Evolutionary conservation across 2,797 vertebrate genomes (phyloP).

Genomic region (Tokudaia muenninki): DNA sequence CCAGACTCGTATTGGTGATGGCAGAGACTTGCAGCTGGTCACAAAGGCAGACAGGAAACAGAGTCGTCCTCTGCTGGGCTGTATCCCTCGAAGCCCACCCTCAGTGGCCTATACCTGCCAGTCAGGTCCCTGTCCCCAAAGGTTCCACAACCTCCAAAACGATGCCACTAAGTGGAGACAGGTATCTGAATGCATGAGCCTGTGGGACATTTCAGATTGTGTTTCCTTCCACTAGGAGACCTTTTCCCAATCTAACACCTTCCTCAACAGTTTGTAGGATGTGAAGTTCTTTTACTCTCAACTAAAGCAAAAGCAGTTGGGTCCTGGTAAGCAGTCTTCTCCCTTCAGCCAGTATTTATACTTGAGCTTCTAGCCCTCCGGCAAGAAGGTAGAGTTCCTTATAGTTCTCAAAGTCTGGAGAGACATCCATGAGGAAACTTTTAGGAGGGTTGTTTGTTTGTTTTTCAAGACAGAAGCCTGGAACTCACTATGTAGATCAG

Average conservation of each 20-base stretch:
- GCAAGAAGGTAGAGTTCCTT: not conserved
- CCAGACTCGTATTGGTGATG: not conserved
- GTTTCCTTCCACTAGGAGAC: not conserved
- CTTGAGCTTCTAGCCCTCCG: not conserved
- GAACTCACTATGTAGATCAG: not conserved
- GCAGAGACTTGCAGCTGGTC: not conserved
- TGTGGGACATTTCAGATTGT: not conserved
- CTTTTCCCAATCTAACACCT: not conserved
- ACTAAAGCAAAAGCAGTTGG: not conserved
- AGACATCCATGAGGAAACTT: not conserved
- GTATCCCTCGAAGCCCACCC: not conserved
- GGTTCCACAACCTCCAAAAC: not conserved
- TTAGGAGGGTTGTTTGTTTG: too few species aligned
- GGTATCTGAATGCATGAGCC: not conserved
- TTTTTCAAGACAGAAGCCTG: not conserved
- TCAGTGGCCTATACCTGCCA: not conserved
- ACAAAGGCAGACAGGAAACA: not conserved
- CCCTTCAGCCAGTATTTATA: not conserved
- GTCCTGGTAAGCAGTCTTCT: not conserved
- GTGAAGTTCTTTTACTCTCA: not conserved
- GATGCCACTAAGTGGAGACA: not conserved
- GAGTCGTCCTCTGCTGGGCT: not conserved
- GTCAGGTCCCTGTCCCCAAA: not conserved
- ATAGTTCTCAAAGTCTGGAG: not conserved
- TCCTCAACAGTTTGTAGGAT: accelerated